phyloP scores from a whole-genome alignment of 2,113 vertebrate species.

The Canis aureus region DNA sequence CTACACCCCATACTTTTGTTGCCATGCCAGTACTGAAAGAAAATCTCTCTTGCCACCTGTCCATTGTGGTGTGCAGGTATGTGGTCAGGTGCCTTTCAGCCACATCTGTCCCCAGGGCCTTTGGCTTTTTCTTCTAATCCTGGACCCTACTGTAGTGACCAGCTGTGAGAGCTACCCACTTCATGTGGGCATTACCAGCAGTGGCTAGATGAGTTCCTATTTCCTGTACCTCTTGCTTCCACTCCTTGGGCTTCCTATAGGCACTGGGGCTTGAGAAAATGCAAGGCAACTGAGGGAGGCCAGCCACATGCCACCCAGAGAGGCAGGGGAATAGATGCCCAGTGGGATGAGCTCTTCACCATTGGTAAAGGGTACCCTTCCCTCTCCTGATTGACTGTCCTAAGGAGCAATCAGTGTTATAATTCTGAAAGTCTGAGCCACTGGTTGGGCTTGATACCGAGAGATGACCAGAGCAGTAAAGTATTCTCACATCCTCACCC shows the following conservation, averaged over 20 bases:
- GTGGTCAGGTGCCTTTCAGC: neutral
- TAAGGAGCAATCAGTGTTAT: neutral
- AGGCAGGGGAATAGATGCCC: neutral
- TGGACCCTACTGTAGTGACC: neutral
- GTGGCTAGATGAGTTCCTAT: neutral
- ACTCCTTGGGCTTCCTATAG: neutral
- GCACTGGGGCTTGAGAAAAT: neutral
- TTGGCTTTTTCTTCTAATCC: neutral
- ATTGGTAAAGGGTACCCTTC: neutral
- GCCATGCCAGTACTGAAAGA: neutral
- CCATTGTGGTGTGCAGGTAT: neutral
- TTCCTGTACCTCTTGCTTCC: neutral
- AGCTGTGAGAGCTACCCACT: neutral
- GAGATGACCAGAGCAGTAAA: neutral
- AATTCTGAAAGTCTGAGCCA: neutral
- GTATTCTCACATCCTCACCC: rapidly evolving
- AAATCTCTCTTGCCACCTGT: neutral
- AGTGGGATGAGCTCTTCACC: neutral
- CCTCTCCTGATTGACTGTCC: neutral
- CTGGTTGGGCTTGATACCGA: neutral
- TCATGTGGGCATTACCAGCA: neutral
- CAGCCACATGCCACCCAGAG: too few relatives aligned
- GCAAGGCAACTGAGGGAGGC: neutral
- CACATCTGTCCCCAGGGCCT: neutral
- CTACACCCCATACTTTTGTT: neutral